Conservation (phyloP, 2,113 vertebrate genomes). For the Acanthisitta chloris region DNA sequence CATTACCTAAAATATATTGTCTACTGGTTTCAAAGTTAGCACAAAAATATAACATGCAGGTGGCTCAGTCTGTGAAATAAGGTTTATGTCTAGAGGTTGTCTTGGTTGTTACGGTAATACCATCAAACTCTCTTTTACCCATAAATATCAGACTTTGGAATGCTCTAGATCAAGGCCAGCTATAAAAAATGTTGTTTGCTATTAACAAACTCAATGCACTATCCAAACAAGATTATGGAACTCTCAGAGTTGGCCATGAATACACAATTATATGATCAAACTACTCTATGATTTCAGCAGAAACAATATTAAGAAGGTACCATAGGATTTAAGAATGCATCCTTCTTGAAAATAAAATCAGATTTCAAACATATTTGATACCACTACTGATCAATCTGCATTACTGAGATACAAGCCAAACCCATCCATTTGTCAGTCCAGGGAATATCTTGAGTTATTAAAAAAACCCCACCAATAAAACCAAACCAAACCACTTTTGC, state of each 20-base stretch:
- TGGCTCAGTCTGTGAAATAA: neutral
- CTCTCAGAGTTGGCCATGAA: neutral
- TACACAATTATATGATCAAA: neutral
- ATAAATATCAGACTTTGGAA: slow-evolving; percentile 11
- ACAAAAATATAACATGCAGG: neutral
- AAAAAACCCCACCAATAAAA: neutral
- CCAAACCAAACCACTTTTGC: neutral
- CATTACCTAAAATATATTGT: neutral
- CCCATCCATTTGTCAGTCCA: neutral
- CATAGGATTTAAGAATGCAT: neutral
- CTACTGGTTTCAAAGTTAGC: neutral
- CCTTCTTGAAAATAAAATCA: neutral
- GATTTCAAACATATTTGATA: neutral
- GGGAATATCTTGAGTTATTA: neutral
- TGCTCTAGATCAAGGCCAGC: neutral
- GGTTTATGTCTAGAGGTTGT: slow-evolving; percentile 21
- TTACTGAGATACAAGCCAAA: neutral
- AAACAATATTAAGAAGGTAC: neutral
- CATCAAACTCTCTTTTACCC: neutral
- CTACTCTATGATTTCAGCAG: neutral
- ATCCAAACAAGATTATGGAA: slow-evolving; percentile 1
- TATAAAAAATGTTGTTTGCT: slow-evolving; percentile 5
- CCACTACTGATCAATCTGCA: neutral
- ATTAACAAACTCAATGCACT: neutral
- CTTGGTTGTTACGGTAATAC: neutral